Base-by-base conservation (phyloP, 64 coral and sea anemone species). In the Montipora foliosa region DNA sequence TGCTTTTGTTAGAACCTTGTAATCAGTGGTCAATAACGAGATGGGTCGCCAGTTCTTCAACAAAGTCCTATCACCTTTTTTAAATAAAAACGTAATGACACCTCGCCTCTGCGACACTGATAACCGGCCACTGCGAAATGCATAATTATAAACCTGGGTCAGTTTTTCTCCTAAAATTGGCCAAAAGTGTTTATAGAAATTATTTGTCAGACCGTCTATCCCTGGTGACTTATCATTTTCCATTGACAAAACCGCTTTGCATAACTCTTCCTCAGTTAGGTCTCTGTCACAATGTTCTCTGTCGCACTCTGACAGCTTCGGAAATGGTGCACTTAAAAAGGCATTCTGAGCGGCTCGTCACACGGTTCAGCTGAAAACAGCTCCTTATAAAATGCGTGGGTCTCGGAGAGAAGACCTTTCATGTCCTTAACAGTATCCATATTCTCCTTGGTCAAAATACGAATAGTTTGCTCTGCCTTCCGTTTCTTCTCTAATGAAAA, bases 1-100 rank as follows among this genome's bases (percentile, higher is more conserved):
- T 24, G 62, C 81, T 49, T 89, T 94, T 5, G 93, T 78, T 20
- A 95, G 29, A 0, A 90, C 82, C 55, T 95, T 95, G 45, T 95
- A 95, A 49, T 90, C 93, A 5, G 80, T 68, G 9, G 44, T 95
- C 7, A 95, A 58, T 5, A 95, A 80, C 0, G 93, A 66, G 19
- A 95, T 89, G 4, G 70, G 87, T 67, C 87, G 4, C 93, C 93
- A 95, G 25, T 88, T 88, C 2, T 53, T 67, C 15, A 92, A 80
- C 9, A 10, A 3, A 24, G 79, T 81, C 1, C 52, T 21, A 57
- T 57, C 53, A 8, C 11, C 53, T 57, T 57, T 57, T 1, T 57
- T 57, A 11, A 57, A 57, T 57, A 57, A 8, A 3, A 57, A 11
- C 0, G 53, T 8, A 57, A 57, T 57, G 53, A 57, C 11, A 11